phyloP scores from a whole-genome alignment of 2,888 invertebrate species.

The Tinea semifulvella region DNA sequence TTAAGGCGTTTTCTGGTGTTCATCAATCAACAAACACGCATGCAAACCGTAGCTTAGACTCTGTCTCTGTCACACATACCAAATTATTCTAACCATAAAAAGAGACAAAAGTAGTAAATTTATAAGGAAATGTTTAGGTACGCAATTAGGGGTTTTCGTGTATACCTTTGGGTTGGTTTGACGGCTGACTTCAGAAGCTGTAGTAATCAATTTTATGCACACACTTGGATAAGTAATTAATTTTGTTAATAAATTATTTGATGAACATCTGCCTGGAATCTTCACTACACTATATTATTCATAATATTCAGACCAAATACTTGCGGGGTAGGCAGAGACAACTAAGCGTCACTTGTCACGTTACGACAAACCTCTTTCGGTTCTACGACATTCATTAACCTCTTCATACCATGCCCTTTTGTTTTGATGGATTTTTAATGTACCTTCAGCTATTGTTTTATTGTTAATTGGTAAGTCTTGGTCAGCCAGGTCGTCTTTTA shows the following conservation, averaged over 20 bases:
- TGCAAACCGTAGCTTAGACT: slow-evolving; percentile 24
- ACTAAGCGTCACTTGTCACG: too few relatives aligned
- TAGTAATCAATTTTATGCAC: slow-evolving; percentile 56
- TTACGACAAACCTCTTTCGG: too few relatives aligned
- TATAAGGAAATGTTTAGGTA: not conserved
- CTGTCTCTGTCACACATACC: slow-evolving; percentile 31
- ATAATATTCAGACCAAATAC: too few relatives aligned
- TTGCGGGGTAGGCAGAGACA: too few relatives aligned
- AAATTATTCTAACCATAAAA: slow-evolving; percentile 24
- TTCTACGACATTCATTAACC: too few relatives aligned
- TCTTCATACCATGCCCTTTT: too few relatives aligned
- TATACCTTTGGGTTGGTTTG: slow-evolving; percentile 37
- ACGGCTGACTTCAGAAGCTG: slow-evolving; percentile 51
- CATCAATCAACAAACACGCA: slow-evolving; percentile 57
- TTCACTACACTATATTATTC: not conserved
- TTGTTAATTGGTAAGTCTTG: too few relatives aligned
- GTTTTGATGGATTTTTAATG: too few relatives aligned
- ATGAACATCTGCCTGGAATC: not conserved
- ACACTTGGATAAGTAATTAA: slow-evolving; percentile 3
- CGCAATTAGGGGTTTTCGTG: slow-evolving; percentile 35
- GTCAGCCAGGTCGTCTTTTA: too few relatives aligned
- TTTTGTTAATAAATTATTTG: not conserved
- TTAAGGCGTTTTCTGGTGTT: slow-evolving; percentile 64
- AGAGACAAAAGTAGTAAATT: slow-evolving; percentile 25
- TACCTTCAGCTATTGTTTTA: too few relatives aligned